Evolutionary conservation across 2,113 vertebrate genomes (phyloP).

Genomic region (Heterocephalus glaber): DNA sequence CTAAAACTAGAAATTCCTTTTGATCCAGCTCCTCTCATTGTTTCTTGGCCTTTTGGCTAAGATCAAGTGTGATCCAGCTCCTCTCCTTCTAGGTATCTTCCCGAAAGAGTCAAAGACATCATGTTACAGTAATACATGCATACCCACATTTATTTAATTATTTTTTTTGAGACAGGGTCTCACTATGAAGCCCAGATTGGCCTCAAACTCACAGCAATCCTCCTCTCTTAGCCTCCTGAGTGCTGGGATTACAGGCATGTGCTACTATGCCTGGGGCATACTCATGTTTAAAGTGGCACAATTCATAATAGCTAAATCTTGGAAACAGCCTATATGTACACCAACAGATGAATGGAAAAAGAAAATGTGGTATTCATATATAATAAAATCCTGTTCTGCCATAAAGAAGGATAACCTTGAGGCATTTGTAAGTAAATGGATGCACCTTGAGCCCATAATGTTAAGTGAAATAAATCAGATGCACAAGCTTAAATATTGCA

Average conservation of each 20-base stretch:
- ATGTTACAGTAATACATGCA: background rate
- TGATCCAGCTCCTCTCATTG: background rate
- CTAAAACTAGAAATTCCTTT: background rate
- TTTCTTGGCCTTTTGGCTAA: too few species aligned
- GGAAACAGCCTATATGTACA: background rate
- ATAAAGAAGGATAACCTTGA: too few species aligned
- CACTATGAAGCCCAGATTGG: too few species aligned
- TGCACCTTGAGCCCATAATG: too few species aligned
- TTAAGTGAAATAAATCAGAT: too few species aligned
- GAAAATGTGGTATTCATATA: background rate
- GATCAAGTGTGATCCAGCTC: background rate
- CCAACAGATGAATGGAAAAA: background rate
- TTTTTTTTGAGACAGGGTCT: too few species aligned
- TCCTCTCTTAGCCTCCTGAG: too few species aligned
- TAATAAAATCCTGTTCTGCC: too few species aligned
- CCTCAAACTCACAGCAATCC: too few species aligned
- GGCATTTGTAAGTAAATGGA: too few species aligned
- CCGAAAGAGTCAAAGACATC: background rate
- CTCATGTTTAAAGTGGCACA: background rate
- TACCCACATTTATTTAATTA: background rate
- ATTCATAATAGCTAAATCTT: background rate
- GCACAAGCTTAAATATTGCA: too few species aligned
- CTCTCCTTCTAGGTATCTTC: background rate
- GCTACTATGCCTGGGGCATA: background rate
- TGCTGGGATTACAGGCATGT: too few species aligned